Evolutionary conservation across 2,113 vertebrate species (phyloP).

Genomic region (Guaruba guarouba): DNA sequence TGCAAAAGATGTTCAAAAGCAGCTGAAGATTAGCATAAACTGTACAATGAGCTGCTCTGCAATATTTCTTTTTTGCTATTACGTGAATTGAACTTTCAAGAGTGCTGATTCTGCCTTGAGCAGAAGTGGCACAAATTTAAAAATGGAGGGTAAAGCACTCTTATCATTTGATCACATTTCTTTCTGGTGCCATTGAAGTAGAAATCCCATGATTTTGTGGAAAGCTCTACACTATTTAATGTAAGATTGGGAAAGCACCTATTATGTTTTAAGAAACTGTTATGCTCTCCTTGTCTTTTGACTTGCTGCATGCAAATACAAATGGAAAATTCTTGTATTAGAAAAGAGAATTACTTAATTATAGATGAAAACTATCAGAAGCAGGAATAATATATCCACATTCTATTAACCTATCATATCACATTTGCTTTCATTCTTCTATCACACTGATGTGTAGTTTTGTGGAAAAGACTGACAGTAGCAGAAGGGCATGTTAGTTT

Average conservation of each 20-base stretch:
- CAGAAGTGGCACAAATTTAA: conserved; percentile 2
- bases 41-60: not conserved
- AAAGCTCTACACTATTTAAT: not conserved
- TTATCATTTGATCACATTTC: conserved; percentile 10
- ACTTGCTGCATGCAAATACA: not conserved
- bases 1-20: conserved; percentile 7
- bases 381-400: not conserved
- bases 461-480: not conserved
- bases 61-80: not conserved
- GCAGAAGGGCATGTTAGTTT: not conserved
- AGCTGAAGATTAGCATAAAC: not conserved
- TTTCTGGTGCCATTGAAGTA: conserved; percentile 2
- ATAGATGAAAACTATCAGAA: not conserved
- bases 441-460: not conserved
- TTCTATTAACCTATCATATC: not conserved
- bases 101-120: not conserved
- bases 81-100: not conserved
- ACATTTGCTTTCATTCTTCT: not conserved
- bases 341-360: not conserved
- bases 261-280: not conserved
- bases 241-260: not conserved
- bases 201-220: not conserved
- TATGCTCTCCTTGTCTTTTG: not conserved
- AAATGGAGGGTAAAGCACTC: not conserved
- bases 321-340: not conserved